Conservation (phyloP, 2,797 vertebrate genomes). For the Poeciliopsis paucimaculata region DNA sequence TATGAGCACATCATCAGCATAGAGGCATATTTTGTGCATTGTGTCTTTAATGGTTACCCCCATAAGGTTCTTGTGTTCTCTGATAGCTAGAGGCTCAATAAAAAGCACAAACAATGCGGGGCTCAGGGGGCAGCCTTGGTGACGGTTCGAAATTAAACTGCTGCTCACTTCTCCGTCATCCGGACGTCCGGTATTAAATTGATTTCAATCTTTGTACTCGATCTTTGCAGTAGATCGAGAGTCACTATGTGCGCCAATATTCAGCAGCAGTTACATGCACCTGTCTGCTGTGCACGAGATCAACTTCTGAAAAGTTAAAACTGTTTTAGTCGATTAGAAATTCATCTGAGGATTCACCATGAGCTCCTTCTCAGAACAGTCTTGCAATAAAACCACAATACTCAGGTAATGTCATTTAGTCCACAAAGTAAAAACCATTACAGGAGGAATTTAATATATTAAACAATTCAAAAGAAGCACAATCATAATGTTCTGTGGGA, state of each 20-base stretch:
- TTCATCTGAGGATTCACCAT: constrained; percentile 20
- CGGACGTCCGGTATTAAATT: background rate
- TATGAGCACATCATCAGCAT: background rate
- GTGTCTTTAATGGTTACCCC: background rate
- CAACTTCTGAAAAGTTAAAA: background rate
- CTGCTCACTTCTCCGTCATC: no score
- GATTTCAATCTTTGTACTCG: constrained; percentile 26
- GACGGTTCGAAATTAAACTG: no score
- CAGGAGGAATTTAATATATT: constrained; percentile 14
- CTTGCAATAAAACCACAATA: constrained; percentile 12
- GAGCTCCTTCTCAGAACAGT: background rate
- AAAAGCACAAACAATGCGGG: no score
- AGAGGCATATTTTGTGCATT: background rate
- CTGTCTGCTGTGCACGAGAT: constrained; percentile 23
- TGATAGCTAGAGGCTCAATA: background rate
- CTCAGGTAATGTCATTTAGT: constrained; percentile 13
- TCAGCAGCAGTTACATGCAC: constrained; percentile 37
- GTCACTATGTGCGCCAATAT: constrained; percentile 8
- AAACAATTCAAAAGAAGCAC: constrained; percentile 11
- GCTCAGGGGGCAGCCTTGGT: no score
- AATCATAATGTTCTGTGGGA: constrained; percentile 24
- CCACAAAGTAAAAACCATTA: background rate
- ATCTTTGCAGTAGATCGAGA: constrained; percentile 15
- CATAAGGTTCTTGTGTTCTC: background rate
- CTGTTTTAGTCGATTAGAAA: constrained; percentile 16